Percentiles rank a stretch among this genome's conserved stretches.
These are phyloP conservation scores for Eolophus roseicapilla DNA, from an alignment of 2,113 vertebrate species.

Conservation along the genomic window DNA sequence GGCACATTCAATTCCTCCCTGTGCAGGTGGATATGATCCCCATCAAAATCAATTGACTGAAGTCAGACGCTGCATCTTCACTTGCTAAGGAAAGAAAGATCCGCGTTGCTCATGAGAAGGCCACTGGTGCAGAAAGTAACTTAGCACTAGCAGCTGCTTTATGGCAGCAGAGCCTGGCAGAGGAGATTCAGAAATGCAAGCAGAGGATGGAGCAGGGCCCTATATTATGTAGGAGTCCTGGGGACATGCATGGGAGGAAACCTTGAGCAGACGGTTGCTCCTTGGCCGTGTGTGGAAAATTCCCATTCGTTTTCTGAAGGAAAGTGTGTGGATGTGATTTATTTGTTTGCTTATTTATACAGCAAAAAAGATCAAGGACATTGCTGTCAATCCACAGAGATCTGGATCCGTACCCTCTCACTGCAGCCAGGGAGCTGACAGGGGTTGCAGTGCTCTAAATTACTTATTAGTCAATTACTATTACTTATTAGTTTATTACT, in stretches of 20 bases:
- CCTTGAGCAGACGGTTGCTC: not conserved
- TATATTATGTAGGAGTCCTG: not conserved
- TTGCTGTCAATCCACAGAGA: not conserved
- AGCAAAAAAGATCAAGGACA: not conserved
- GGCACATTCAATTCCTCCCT: not conserved
- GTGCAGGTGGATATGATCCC: not conserved
- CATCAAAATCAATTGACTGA: conserved; percentile 37
- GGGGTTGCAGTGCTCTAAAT: not conserved
- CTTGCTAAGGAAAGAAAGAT: conserved; percentile 18
- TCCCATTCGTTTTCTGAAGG: not conserved
- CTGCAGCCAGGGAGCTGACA: not conserved
- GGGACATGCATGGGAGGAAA: not conserved
- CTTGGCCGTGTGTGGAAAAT: not conserved
- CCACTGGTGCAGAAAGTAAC: conserved; percentile 40
- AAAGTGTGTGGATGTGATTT: not conserved
- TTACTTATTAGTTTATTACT: not conserved
- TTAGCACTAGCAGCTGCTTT: conserved; percentile 41
- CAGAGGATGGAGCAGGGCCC: not conserved
- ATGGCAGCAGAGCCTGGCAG: not conserved
- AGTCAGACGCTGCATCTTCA: conserved; percentile 21
- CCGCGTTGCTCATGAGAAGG: not conserved
- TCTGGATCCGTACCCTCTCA: not conserved
- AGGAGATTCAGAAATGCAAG: not conserved
- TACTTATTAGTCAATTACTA: not conserved
- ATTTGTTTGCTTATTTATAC: not conserved